A percentile compares a stretch with the other conserved stretches of the same genome.
These are phyloP conservation scores for Philopotamus ludificatus DNA, from an alignment of 1,140 invertebrate genomes.

Conservation along the genomic window DNA sequence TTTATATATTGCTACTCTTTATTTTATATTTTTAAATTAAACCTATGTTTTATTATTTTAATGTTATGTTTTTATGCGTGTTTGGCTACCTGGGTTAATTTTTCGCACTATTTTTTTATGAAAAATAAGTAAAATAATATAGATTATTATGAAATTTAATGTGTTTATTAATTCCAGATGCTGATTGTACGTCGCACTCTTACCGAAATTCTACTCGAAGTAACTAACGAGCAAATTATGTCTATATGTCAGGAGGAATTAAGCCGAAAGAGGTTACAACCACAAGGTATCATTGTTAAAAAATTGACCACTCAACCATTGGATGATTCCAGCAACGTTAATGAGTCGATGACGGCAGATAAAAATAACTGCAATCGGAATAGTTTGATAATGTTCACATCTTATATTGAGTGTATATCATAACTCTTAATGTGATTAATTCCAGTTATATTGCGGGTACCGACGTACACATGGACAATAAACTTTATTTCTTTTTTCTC, in stretches of 20 bases:
- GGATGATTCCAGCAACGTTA: constrained; percentile 9
- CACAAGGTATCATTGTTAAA: constrained; percentile 50
- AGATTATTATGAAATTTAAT: constrained; percentile 25
- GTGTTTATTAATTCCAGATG: constrained; percentile 66
- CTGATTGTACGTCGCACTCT: constrained; percentile 79
- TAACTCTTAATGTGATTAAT: no score
- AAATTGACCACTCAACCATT: constrained; percentile 19
- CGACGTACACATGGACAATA: background rate
- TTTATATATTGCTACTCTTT: no score
- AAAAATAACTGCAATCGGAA: background rate
- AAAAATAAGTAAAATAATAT: constrained; percentile 1
- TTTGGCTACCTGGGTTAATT: background rate
- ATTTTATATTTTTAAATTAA: no score
- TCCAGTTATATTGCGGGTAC: no score
- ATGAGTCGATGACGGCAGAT: background rate
- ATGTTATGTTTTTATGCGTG: no score
- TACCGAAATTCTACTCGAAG: constrained; percentile 90
- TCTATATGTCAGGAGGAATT: constrained; percentile 73
- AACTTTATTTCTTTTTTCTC: background rate
- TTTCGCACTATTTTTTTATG: background rate
- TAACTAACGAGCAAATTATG: constrained; percentile 86
- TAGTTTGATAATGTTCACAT: no score
- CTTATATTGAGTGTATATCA: no score
- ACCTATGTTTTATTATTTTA: no score
- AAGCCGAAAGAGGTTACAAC: constrained; percentile 52